Evolutionary conservation across 2,888 invertebrate species (phyloP).

Genomic region (Latheticus oryzae): DNA sequence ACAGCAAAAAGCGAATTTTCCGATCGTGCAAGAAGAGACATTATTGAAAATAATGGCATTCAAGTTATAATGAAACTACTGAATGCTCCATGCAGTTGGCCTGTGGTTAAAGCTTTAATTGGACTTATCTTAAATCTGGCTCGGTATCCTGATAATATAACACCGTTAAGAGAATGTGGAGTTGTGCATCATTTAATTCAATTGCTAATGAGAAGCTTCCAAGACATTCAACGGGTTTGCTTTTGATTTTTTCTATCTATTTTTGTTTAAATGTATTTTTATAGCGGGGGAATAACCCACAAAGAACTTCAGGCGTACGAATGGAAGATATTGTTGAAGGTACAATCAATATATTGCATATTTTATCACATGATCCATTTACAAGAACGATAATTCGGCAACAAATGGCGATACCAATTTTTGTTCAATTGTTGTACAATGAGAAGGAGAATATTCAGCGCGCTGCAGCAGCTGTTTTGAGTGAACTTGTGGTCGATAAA

Average conservation of each 20-base stretch:
- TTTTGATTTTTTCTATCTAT: constrained; percentile 5
- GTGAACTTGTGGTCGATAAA: constrained; percentile 95
- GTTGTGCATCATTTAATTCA: constrained; percentile 94
- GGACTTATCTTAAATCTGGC: constrained; percentile 97
- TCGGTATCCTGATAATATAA: constrained; percentile 94
- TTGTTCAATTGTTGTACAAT: constrained; percentile 95
- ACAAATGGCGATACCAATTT: constrained; percentile 93
- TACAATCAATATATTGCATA: constrained; percentile 97
- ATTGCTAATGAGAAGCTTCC: constrained; percentile 92
- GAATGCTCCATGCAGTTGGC: constrained; percentile 97
- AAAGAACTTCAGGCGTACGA: constrained; percentile 88
- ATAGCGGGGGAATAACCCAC: constrained; percentile 77
- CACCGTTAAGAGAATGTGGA: constrained; percentile 92
- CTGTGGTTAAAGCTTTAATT: constrained; percentile 96
- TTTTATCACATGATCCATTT: constrained; percentile 92
- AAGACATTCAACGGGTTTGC: constrained; percentile 89
- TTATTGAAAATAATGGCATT: constrained; percentile 91
- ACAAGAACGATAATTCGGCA: constrained; percentile 93
- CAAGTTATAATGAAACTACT: constrained; percentile 94
- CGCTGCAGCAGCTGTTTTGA: constrained; percentile 96
- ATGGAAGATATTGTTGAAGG: constrained; percentile 99
- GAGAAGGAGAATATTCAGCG: constrained; percentile 98
- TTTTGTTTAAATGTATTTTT: too few species aligned
- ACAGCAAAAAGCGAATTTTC: constrained; percentile 97
- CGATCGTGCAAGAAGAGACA: constrained; percentile 97